These are phyloP conservation scores for Indri indri DNA, from an alignment of 2,113 vertebrate genomes.

Conservation along the genomic window DNA sequence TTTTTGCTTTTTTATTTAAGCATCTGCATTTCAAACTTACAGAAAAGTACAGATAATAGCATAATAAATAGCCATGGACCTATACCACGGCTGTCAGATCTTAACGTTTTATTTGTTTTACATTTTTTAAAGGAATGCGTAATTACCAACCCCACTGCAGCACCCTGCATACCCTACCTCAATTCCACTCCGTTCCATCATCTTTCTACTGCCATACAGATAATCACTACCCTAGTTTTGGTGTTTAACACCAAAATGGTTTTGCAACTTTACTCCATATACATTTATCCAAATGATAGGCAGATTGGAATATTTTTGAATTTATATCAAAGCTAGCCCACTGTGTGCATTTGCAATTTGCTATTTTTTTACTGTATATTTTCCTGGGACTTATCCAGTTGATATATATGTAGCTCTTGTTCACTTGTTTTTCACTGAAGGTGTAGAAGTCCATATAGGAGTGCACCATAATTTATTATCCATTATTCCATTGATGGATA, in stretches of 20 bases:
- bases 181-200: not conserved
- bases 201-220: not conserved
- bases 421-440: constrained; percentile 17
- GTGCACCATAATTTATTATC: not conserved
- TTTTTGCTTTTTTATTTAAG: not conserved
- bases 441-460: not conserved
- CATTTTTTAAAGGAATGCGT: not conserved
- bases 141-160: not conserved
- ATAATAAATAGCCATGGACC: not conserved
- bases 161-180: not conserved
- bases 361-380: not conserved
- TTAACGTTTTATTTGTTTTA: not conserved
- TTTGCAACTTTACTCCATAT: not conserved
- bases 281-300: not conserved
- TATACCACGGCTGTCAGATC: not conserved
- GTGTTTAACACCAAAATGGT: not conserved
- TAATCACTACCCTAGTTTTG: not conserved
- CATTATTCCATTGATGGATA: not conserved
- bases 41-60: not conserved
- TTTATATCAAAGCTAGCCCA: not conserved
- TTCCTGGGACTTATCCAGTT: not conserved
- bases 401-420: not conserved
- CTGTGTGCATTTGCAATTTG: not conserved
- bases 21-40: not conserved
- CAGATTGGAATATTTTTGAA: not conserved